Conservation (phyloP, 2,888 invertebrate genomes). For the Sphinx pinastri region DNA sequence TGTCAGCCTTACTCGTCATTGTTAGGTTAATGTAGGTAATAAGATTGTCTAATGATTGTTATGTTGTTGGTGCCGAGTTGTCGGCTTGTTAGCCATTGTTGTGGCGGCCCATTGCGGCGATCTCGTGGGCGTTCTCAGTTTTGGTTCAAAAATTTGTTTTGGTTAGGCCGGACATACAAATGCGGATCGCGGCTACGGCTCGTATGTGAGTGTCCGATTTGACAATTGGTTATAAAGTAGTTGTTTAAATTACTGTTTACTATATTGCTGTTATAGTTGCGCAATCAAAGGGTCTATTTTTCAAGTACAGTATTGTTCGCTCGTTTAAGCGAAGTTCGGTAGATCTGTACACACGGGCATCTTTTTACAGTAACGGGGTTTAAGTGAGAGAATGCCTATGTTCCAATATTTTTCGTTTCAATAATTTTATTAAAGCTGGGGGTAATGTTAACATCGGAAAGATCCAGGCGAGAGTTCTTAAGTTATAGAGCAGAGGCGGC, state of each 20-base stretch:
- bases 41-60: background rate
- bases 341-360: background rate
- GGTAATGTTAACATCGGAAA: background rate
- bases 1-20: background rate
- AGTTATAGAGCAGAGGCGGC: background rate
- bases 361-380: slow-evolving; percentile 1
- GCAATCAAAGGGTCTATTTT: background rate
- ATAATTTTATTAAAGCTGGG: background rate
- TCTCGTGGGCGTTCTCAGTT: background rate
- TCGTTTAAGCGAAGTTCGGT: no score
- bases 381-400: background rate
- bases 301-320: background rate
- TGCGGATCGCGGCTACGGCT: background rate
- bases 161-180: background rate
- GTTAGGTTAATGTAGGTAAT: background rate
- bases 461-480: background rate
- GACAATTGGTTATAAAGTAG: background rate
- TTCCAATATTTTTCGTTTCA: background rate
- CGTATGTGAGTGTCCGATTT: background rate
- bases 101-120: background rate
- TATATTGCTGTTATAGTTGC: background rate
- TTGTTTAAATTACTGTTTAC: background rate
- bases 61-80: slow-evolving; percentile 5
- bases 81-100: background rate
- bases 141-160: background rate